Percentiles rank a stretch among this genome's conserved stretches.
Evolutionary conservation across 1,140 invertebrate genomes (phyloP).

Genomic region (Onthophagus taurus): DNA sequence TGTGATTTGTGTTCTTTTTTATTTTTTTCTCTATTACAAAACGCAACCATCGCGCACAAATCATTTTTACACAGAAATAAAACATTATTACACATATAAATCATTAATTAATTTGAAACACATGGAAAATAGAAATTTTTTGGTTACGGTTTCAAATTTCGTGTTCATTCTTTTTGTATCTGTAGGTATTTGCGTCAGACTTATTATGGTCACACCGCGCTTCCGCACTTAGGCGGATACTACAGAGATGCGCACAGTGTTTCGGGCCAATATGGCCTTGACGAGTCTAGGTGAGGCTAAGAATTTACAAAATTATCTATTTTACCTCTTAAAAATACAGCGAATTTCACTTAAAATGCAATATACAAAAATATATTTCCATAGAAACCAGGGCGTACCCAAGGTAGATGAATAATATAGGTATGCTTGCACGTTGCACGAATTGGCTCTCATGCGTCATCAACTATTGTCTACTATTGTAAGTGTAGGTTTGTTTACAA

Average conservation of each 20-base stretch:
- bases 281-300: conserved; percentile 37
- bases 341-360: no score
- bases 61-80: conserved; percentile 1
- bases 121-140: conserved; percentile 9
- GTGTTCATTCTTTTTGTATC: conserved; percentile 12
- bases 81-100: no score
- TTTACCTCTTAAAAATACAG: no score
- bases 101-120: not conserved
- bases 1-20: conserved; percentile 4
- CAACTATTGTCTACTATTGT: no score
- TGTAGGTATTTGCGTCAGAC: conserved; percentile 36
- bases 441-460: no score
- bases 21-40: not conserved
- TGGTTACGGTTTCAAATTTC: conserved; percentile 20
- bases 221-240: conserved; percentile 29
- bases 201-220: conserved; percentile 35
- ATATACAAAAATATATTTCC: no score
- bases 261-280: conserved; percentile 34
- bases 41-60: not conserved
- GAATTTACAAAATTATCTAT: no score
- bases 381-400: no score
- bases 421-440: no score
- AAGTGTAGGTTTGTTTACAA: no score
- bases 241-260: conserved; percentile 33
- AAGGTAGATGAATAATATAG: no score